Percentiles rank a stretch among this genome's conserved stretches.
These are phyloP conservation scores for Oostethus manadensis DNA, from an alignment of 2,113 vertebrate species.

Conservation along the genomic window DNA sequence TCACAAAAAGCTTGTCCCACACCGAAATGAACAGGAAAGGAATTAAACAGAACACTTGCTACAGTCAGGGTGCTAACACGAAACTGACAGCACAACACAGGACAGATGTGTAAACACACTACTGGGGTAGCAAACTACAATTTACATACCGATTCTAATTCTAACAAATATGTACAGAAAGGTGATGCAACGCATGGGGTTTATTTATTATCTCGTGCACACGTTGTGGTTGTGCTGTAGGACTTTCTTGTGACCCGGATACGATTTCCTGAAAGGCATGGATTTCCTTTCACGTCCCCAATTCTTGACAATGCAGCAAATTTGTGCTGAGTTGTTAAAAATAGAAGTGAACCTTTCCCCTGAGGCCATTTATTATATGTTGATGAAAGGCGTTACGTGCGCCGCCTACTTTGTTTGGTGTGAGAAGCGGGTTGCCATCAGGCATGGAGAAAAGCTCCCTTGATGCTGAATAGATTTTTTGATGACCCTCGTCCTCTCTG, in stretches of 20 bases:
- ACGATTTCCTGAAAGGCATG: background rate
- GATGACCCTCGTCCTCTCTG: constrained; percentile 22
- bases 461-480: constrained; percentile 36
- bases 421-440: constrained; percentile 21
- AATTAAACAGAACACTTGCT: no score
- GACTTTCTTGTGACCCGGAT: background rate
- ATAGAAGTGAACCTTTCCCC: background rate
- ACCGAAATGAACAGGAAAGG: no score
- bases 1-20: no score
- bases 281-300: background rate
- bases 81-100: no score
- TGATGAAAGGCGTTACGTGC: background rate
- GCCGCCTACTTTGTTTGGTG: background rate
- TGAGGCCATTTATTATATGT: background rate
- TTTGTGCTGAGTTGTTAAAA: background rate
- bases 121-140: no score
- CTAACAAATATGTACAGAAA: no score
- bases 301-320: background rate
- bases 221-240: background rate
- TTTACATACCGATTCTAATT: no score
- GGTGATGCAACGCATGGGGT: no score
- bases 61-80: no score
- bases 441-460: constrained; percentile 17
- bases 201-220: background rate
- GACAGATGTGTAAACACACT: no score